These are phyloP conservation scores for Ormyrus nitidulus DNA, from an alignment of 2,888 invertebrate species.

Conservation along the genomic window DNA sequence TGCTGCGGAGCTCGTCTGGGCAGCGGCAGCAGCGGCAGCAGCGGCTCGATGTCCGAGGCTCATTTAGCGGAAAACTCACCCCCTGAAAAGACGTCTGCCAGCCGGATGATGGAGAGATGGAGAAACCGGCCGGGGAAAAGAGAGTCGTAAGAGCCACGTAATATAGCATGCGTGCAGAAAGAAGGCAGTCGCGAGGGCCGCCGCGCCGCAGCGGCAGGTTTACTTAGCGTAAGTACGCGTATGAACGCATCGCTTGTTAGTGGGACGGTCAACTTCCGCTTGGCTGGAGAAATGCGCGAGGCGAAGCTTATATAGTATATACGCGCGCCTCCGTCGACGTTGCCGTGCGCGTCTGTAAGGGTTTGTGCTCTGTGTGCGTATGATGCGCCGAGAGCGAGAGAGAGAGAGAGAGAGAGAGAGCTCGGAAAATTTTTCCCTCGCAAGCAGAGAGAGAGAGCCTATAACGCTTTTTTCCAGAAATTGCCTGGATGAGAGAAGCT, in stretches of 20 bases:
- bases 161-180: background rate
- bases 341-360: background rate
- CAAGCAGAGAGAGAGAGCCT: background rate
- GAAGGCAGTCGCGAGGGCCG: background rate
- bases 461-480: conserved; percentile 39
- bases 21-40: background rate
- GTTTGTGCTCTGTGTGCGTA: background rate
- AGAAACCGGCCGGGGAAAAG: background rate
- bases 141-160: too few relatives aligned
- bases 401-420: too few relatives aligned
- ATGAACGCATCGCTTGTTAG: conserved; percentile 65
- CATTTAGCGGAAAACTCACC: conserved; percentile 40
- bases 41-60: conserved; percentile 35
- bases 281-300: conserved; percentile 41
- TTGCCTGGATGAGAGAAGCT: conserved; percentile 28
- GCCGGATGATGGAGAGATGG: conserved; percentile 7
- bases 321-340: too few relatives aligned
- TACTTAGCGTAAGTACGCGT: conserved; percentile 64
- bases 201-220: conserved; percentile 52
- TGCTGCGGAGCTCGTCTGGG: background rate
- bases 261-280: conserved; percentile 56
- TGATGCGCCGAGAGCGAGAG: too few relatives aligned
- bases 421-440: conserved; percentile 30
- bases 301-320: background rate
- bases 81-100: conserved; percentile 40